These are phyloP conservation scores for Chaetogeoica ovagalla DNA, from an alignment of 2,888 invertebrate genomes.

Conservation along the genomic window DNA sequence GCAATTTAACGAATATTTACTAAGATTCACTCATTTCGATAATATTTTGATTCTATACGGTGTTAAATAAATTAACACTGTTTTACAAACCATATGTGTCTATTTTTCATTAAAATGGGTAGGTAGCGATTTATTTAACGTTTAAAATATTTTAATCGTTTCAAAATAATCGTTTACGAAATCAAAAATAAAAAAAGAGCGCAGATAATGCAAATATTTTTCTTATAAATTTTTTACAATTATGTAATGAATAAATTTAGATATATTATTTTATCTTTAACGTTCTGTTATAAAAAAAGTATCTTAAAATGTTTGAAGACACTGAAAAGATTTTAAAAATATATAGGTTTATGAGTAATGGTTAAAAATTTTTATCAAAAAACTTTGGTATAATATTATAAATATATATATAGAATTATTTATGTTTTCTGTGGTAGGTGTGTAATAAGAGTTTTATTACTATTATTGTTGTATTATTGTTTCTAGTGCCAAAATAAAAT, in stretches of 20 bases:
- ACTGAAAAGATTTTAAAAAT: no score
- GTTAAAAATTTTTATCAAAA: background rate
- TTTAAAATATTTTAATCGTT: no score
- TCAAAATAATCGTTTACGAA: no score
- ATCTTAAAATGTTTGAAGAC: no score
- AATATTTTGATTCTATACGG: background rate
- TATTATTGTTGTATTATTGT: constrained; percentile 1
- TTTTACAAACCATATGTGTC: background rate
- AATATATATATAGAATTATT: background rate
- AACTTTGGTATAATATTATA: background rate
- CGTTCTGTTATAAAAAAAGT: no score
- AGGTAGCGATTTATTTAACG: background rate
- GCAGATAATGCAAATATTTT: no score
- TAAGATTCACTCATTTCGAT: no score
- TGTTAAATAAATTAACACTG: background rate
- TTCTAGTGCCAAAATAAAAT: constrained; percentile 9
- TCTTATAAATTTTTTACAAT: no score
- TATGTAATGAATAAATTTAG: no score
- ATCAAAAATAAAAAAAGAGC: no score
- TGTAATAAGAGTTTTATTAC: background rate
- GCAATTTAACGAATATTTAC: background rate
- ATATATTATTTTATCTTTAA: no score
- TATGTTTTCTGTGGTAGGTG: background rate
- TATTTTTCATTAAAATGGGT: background rate
- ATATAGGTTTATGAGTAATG: background rate